Percentiles rank a stretch among this genome's conserved stretches.
Evolutionary conservation across 2,888 invertebrate genomes (phyloP).

Genomic region (Dugesia japonica): DNA sequence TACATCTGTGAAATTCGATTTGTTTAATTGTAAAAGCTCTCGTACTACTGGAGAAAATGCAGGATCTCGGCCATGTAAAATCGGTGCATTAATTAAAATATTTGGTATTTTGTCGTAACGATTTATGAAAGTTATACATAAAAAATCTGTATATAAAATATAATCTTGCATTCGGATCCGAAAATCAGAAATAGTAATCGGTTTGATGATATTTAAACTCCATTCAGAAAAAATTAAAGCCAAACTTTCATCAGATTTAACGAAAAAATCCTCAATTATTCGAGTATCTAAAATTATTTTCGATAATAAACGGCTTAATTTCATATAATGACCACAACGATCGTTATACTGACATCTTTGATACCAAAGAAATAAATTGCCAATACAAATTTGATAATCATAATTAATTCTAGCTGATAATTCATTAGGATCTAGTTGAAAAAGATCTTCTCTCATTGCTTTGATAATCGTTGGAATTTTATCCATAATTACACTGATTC

Average conservation of each 20-base stretch:
- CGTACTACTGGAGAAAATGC: neutral
- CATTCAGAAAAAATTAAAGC: constrained; percentile 14
- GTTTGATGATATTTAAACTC: neutral
- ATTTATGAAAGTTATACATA: neutral
- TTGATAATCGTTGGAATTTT: neutral
- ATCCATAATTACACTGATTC: neutral
- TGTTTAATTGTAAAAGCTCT: neutral
- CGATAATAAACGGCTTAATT: neutral
- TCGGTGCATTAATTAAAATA: neutral
- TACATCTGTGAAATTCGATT: neutral
- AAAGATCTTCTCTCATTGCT: neutral
- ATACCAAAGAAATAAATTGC: neutral
- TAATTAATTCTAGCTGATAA: neutral
- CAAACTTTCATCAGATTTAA: neutral
- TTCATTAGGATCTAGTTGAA: neutral
- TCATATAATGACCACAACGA: neutral
- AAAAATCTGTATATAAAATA: neutral
- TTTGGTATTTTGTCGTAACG: neutral
- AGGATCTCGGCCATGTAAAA: neutral
- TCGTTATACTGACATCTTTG: constrained; percentile 5
- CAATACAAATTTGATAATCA: constrained; percentile 12
- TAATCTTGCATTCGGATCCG: constrained; percentile 15
- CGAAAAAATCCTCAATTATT: constrained; percentile 3
- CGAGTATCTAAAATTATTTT: neutral
- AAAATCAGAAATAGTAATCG: neutral